Evolutionary conservation across 2,888 invertebrate genomes (phyloP).

Genomic region (Ellobium chinense): DNA sequence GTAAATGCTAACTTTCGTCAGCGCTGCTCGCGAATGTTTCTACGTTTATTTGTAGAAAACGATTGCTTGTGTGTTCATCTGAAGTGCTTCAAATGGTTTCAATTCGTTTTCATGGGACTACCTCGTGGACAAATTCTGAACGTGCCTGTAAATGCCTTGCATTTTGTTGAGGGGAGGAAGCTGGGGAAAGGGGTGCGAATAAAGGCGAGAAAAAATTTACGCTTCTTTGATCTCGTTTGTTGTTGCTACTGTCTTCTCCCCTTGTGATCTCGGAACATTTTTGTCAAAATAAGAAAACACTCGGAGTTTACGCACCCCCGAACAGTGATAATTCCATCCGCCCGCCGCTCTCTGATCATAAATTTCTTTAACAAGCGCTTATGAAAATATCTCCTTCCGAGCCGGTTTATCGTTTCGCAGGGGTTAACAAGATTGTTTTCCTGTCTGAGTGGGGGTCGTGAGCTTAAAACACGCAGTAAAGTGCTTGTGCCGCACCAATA

Average conservation of each 20-base stretch:
- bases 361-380: background rate
- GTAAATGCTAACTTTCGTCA: no score
- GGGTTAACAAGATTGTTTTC: background rate
- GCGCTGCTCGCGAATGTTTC: no score
- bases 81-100: no score
- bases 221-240: background rate
- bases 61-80: no score
- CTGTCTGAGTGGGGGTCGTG: background rate
- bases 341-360: background rate
- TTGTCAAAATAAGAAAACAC: background rate
- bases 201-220: background rate
- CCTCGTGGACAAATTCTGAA: no score
- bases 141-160: no score
- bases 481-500: background rate
- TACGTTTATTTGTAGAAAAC: no score
- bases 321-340: background rate
- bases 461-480: background rate
- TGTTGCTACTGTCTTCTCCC: background rate
- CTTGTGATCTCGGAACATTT: background rate
- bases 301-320: background rate
- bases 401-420: background rate
- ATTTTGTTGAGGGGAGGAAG: no score
- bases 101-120: no score
- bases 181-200: background rate
- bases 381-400: background rate